A percentile compares a stretch with the other conserved stretches of the same genome.
Conservation (phyloP, 2,113 vertebrate species). For the Leptodactylus fuscus region DNA sequence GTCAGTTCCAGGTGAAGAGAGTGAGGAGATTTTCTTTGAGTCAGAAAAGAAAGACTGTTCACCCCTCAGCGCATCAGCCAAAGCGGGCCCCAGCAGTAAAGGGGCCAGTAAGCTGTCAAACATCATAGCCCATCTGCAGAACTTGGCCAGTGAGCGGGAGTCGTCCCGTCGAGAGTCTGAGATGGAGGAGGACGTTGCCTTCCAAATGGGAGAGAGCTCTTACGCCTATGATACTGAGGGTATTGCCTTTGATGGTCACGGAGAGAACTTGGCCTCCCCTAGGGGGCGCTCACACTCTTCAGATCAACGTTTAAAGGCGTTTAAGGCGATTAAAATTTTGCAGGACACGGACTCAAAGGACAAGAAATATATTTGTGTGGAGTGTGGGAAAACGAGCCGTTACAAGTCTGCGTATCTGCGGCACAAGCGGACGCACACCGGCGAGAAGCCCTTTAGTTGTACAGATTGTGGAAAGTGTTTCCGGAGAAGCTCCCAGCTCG, state of each 20-base stretch:
- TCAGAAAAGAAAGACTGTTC: constrained; percentile 11
- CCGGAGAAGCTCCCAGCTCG: constrained; percentile 56
- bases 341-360: constrained; percentile 51
- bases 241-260: constrained; percentile 16
- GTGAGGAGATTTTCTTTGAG: constrained; percentile 33
- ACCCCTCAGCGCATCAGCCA: neutral
- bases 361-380: constrained; percentile 56
- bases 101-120: constrained; percentile 36
- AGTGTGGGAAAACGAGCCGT: constrained; percentile 55
- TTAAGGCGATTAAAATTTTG: constrained; percentile 55
- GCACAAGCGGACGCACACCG: constrained; percentile 61
- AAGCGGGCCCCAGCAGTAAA: neutral
- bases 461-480: constrained; percentile 61
- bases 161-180: constrained; percentile 20
- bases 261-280: neutral
- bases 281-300: constrained; percentile 41
- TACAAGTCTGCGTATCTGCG: constrained; percentile 53
- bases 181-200: neutral
- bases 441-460: constrained; percentile 60
- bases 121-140: constrained; percentile 57
- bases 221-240: neutral
- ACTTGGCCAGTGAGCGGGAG: constrained; percentile 50
- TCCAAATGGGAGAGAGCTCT: constrained; percentile 45
- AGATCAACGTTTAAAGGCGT: constrained; percentile 49
- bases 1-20: neutral